Conservation (phyloP, 30 jellyfish, hydroid and myxozoan species). For the Mastigias papua region DNA sequence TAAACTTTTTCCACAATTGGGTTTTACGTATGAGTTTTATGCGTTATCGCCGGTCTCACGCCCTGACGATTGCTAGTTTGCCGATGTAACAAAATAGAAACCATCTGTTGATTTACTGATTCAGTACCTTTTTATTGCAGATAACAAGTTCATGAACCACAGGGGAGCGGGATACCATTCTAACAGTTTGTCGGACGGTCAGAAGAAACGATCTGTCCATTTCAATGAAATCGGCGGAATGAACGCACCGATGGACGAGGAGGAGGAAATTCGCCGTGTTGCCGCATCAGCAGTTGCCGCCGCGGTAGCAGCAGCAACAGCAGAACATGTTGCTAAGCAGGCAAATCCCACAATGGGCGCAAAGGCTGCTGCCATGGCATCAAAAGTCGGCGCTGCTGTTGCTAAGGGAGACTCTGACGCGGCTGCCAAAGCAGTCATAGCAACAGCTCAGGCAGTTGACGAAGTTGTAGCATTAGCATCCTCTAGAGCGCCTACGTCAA, state of each 20-base stretch:
- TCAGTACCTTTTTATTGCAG: too few relatives aligned
- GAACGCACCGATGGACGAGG: constrained; percentile 80
- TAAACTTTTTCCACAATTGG: too few relatives aligned
- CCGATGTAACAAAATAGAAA: too few relatives aligned
- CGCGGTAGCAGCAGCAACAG: constrained; percentile 98
- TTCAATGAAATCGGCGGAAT: constrained; percentile 74
- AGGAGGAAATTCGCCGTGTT: constrained; percentile 73
- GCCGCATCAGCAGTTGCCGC: constrained; percentile 98
- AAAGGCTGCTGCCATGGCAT: constrained; percentile 99
- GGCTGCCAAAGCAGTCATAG: constrained; percentile 97
- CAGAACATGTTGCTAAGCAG: constrained; percentile 97
- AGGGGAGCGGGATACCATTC: constrained; percentile 26
- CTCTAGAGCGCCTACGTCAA: constrained; percentile 63
- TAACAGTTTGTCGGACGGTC: constrained; percentile 41
- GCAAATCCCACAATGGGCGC: constrained; percentile 99
- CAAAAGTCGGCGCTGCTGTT: constrained; percentile 97
- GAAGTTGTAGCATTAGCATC: constrained; percentile 90
- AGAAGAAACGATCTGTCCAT: constrained; percentile 88
- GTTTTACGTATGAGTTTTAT: too few relatives aligned
- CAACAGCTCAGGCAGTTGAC: constrained; percentile 96
- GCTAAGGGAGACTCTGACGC: constrained; percentile 97
- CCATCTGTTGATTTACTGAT: too few relatives aligned
- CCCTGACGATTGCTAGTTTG: too few relatives aligned
- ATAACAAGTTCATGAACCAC: constrained; percentile 46
- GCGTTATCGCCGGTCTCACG: too few relatives aligned